phyloP scores from a whole-genome alignment of 1,140 invertebrate genomes.

The Eciton burchellii region DNA sequence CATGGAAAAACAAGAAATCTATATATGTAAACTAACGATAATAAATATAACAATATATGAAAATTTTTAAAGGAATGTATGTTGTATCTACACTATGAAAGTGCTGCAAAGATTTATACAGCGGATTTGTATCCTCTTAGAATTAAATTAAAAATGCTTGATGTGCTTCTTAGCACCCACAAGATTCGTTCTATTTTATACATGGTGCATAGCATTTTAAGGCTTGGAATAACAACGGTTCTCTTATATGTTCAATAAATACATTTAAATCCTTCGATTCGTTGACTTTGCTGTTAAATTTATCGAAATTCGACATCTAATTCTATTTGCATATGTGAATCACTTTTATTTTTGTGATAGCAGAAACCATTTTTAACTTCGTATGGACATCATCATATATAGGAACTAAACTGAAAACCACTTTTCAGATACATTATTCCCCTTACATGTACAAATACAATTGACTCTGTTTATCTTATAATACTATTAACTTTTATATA shows the following conservation, averaged over 20 bases:
- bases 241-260: conserved; percentile 30
- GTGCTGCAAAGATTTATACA: conserved; percentile 18
- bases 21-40: conserved; percentile 24
- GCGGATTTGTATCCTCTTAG: conserved; percentile 23
- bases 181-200: conserved; percentile 44
- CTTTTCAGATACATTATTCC: conserved; percentile 55
- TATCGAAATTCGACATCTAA: conserved; percentile 36
- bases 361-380: conserved; percentile 23
- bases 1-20: not conserved
- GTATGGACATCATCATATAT: conserved; percentile 34
- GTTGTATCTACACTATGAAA: conserved; percentile 32
- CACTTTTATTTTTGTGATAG: conserved; percentile 8
- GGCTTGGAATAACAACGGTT: conserved; percentile 36
- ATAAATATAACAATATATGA: conserved; percentile 60
- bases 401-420: conserved; percentile 68
- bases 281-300: conserved; percentile 1
- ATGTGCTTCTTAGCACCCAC: conserved; percentile 37
- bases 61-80: conserved; percentile 59
- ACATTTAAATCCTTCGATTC: conserved; percentile 19
- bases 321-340: conserved; percentile 29
- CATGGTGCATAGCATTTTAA: conserved; percentile 50
- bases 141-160: conserved; percentile 50
- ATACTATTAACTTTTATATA: conserved; percentile 62
- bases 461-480: conserved; percentile 66
- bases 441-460: conserved; percentile 64